Conservation (phyloP, 2,888 invertebrate species). For the Microchrysa polita region DNA sequence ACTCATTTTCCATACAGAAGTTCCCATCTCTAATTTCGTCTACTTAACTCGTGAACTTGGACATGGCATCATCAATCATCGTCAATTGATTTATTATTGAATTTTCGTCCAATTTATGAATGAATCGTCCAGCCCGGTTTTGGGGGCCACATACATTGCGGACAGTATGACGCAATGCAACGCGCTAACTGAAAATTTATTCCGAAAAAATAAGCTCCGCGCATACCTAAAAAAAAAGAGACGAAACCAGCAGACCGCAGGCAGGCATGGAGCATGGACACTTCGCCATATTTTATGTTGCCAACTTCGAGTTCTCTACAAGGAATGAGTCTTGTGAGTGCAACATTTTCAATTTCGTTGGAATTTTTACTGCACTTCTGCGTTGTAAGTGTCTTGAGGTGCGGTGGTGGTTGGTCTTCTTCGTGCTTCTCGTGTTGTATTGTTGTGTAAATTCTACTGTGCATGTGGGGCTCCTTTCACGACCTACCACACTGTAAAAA, state of each 20-base stretch:
- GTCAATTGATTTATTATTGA: slow-evolving; percentile 6
- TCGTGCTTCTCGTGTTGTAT: not conserved
- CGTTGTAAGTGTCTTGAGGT: slow-evolving; percentile 31
- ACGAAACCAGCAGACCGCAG: not conserved
- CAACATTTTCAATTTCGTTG: slow-evolving; percentile 39
- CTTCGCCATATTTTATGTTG: not conserved
- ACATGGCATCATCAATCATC: not conserved
- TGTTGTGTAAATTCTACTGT: too few relatives aligned
- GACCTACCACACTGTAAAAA: slow-evolving; percentile 38
- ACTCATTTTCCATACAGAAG: too few relatives aligned
- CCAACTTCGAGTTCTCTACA: not conserved
- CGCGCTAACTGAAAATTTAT: not conserved
- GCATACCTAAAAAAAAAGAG: not conserved
- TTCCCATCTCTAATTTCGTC: not conserved
- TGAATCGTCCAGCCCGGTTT: not conserved
- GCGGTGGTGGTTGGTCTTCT: not conserved
- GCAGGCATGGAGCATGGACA: not conserved
- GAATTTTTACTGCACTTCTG: slow-evolving; percentile 43
- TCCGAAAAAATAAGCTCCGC: not conserved
- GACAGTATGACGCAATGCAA: slow-evolving; percentile 6
- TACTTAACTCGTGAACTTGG: not conserved
- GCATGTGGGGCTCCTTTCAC: slow-evolving; percentile 21
- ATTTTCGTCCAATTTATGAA: slow-evolving; percentile 9
- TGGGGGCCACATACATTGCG: not conserved
- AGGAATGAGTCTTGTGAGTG: slow-evolving; percentile 21